Evolutionary conservation across 2,888 invertebrate genomes (phyloP).

Genomic region (Callinectes sapidus): DNA sequence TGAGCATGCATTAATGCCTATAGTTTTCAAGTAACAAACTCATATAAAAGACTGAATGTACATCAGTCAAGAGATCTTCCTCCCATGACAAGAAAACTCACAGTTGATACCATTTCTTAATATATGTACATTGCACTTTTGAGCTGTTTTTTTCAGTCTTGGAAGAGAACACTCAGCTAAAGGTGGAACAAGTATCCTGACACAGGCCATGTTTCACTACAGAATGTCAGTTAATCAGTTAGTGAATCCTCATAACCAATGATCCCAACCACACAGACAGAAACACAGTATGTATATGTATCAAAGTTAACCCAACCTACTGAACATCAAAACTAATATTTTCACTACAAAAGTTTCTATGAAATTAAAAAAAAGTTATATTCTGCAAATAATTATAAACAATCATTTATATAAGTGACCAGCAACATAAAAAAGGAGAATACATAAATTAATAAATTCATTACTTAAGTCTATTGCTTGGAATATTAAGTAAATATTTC

Average conservation of each 20-base stretch:
- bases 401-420: neutral
- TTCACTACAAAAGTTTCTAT: neutral
- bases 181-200: neutral
- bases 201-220: neutral
- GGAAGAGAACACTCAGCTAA: neutral
- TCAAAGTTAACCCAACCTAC: neutral
- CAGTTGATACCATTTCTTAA: neutral
- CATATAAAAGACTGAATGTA: neutral
- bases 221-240: neutral
- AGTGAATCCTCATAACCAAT: neutral
- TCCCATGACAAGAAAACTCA: neutral
- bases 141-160: neutral
- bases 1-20: slow-evolving; percentile 4
- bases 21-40: neutral
- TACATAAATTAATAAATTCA: neutral
- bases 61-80: slow-evolving; percentile 5
- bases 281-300: neutral
- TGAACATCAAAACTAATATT: neutral
- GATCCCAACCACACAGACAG: neutral
- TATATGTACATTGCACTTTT: neutral
- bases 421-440: neutral
- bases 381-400: no score
- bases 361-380: neutral
- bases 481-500: neutral
- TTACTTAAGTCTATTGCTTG: neutral